Base-by-base conservation (phyloP, 2,888 invertebrate genomes). In the Lepidonotus clava region DNA sequence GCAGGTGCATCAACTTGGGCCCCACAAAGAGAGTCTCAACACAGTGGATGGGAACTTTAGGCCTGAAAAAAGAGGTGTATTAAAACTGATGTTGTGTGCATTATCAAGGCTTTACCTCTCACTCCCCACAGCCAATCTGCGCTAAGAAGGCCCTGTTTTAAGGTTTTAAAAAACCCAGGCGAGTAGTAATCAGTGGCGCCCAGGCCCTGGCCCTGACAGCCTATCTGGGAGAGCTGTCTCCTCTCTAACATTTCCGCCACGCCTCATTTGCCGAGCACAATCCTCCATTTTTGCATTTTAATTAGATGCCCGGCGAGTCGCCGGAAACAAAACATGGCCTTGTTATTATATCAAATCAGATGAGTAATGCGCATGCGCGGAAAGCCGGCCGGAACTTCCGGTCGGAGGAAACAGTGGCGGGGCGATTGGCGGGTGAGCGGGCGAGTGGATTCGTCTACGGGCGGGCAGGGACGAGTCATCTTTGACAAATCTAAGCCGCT, bases 251-350 rank as follows among this genome's bases (percentile, higher is more conserved):
- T 61, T 11, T 24, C 61, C 28, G 11, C 61, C 61, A 61, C 61
- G 61, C 61, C 61, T 1, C 61, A 61, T 4, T 61, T 4, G 61
- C 28, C 14, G 28, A 11, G 24, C 61, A 61, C 61, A 61, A 61
- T 28, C 61, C 24, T 28, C 61, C 28, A 61, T 61, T 61, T 61
- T 61, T 61, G 61, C 61, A 61, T 61, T 61, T 61, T 61, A 61
- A 61, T 61, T 61, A 61, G 61, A 61, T 28, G 24, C 28, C 61
- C 28, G 24, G 28, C 28, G 61, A 61, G 61, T 61, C 61, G 28
- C 28, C 61, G 28, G 61, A 61, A 61, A 61, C 61, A 61, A 61
- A 61, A 61, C 61, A 61, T 32, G 11, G 28, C 24, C 61, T 32
- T 32, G 61, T 61, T 61, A 28, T 61, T 28, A 61, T 61, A 61